Percentiles rank a stretch among this genome's conserved stretches.
Conservation (phyloP, 2,797 vertebrate genomes). For the Darevskia nairensis region DNA sequence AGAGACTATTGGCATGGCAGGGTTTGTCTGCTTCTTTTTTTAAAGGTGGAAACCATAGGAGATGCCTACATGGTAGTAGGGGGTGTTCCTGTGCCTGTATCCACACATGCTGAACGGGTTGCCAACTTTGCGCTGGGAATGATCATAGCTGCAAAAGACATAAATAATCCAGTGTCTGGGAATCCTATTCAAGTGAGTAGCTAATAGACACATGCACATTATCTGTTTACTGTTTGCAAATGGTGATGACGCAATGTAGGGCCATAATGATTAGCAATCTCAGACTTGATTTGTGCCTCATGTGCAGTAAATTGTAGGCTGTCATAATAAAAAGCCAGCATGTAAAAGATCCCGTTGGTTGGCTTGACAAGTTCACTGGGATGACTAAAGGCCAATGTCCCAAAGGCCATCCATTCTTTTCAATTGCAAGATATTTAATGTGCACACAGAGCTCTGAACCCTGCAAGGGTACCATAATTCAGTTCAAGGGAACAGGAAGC, state of each 20-base stretch:
- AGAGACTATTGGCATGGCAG: not conserved
- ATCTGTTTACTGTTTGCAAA: slow-evolving; percentile 29
- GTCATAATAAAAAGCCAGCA: not conserved
- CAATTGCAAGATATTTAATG: not conserved
- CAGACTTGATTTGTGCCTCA: slow-evolving; percentile 4
- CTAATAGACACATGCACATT: not conserved
- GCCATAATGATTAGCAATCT: not conserved
- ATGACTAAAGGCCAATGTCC: not conserved
- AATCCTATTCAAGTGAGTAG: slow-evolving; percentile 80
- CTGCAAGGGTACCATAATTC: not conserved
- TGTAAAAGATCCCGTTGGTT: not conserved
- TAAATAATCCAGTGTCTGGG: slow-evolving; percentile 82
- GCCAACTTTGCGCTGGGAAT: slow-evolving; percentile 86
- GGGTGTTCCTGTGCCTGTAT: slow-evolving; percentile 82
- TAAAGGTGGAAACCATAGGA: slow-evolving; percentile 81
- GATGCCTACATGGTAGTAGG: slow-evolving; percentile 87
- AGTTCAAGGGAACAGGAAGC: not conserved
- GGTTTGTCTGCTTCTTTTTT: slow-evolving; percentile 39
- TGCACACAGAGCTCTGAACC: not conserved
- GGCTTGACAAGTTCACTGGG: not conserved
- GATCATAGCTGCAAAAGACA: slow-evolving; percentile 81
- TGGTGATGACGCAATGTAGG: not conserved
- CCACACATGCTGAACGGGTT: slow-evolving; percentile 82
- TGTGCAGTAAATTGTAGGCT: not conserved
- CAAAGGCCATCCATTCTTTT: not conserved